Evolutionary conservation across 2,797 vertebrate genomes (phyloP).

Genomic region (Mormyrops boulengeri): DNA sequence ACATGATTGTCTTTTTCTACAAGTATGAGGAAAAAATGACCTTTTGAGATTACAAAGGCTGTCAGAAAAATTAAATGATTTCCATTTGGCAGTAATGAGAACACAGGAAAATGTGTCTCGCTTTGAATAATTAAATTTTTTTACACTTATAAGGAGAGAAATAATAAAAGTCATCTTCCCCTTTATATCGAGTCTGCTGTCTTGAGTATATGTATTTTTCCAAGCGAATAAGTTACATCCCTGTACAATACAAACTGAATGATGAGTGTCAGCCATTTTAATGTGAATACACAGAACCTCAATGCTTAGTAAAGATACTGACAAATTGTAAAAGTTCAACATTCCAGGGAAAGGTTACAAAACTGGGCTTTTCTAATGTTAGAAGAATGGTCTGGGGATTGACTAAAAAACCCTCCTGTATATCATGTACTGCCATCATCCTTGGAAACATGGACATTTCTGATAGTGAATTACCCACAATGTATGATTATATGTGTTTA

Average conservation of each 20-base stretch:
- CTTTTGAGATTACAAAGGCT: constrained; percentile 53
- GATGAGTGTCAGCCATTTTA: background rate
- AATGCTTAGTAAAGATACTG: background rate
- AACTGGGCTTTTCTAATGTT: background rate
- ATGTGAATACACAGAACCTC: background rate
- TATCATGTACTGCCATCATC: background rate
- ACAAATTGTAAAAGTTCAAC: background rate
- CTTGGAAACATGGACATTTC: background rate
- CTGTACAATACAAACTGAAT: constrained; percentile 1
- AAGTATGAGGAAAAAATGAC: constrained; percentile 50
- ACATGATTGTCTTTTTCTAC: background rate
- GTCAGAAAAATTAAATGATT: constrained; percentile 48
- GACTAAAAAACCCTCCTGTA: background rate
- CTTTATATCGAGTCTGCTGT: constrained; percentile 10
- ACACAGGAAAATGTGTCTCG: constrained; percentile 50
- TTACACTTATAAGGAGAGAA: constrained; percentile 41
- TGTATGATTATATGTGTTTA: background rate
- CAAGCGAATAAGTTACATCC: background rate
- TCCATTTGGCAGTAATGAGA: constrained; percentile 52
- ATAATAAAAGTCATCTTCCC: constrained; percentile 23
- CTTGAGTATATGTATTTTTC: background rate
- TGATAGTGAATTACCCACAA: background rate
- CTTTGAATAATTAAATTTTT: constrained; percentile 51
- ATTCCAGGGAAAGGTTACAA: background rate
- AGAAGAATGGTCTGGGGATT: background rate